Percentiles rank a stretch among this genome's conserved stretches.
These are phyloP conservation scores for Drosophila subsilvestris DNA, from an alignment of 2,888 invertebrate species.

Conservation along the genomic window DNA sequence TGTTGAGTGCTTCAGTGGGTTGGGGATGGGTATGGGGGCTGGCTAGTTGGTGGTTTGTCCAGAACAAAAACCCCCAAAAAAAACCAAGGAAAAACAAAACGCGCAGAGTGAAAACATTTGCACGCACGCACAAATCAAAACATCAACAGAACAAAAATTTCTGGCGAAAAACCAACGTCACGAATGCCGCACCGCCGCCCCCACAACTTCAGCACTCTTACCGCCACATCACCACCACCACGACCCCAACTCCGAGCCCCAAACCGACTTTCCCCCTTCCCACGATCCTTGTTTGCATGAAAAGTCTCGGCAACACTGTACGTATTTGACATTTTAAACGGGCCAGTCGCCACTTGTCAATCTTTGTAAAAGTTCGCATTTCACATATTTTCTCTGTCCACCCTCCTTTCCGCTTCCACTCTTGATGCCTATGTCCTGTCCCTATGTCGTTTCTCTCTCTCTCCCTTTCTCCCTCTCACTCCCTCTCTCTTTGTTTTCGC, in stretches of 20 bases:
- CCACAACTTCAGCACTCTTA: neutral
- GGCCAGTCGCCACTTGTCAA: slow-evolving; percentile 78
- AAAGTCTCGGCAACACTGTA: slow-evolving; percentile 74
- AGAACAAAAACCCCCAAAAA: slow-evolving; percentile 39
- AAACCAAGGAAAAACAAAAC: slow-evolving; percentile 60
- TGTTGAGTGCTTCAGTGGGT: slow-evolving; percentile 23
- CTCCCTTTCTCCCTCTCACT: slow-evolving; percentile 1
- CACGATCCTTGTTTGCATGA: slow-evolving; percentile 54
- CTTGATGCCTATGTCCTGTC: too few relatives aligned
- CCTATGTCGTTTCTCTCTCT: slow-evolving; percentile 3
- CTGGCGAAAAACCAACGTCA: slow-evolving; percentile 60
- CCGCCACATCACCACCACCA: too few relatives aligned
- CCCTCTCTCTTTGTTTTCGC: slow-evolving; percentile 57
- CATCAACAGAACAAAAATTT: slow-evolving; percentile 71
- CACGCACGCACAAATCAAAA: slow-evolving; percentile 78
- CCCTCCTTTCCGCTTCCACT: slow-evolving; percentile 8
- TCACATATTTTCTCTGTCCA: slow-evolving; percentile 68
- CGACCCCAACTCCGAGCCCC: too few relatives aligned
- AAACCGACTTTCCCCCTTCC: neutral
- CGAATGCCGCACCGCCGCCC: slow-evolving; percentile 37
- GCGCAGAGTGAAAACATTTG: slow-evolving; percentile 73
- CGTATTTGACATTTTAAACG: slow-evolving; percentile 79
- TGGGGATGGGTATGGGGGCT: neutral
- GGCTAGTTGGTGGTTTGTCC: slow-evolving; percentile 44
- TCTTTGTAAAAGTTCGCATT: slow-evolving; percentile 76